Evolutionary conservation across 2,888 invertebrate species (phyloP).

Genomic region (Rhamphomyia laevipes): DNA sequence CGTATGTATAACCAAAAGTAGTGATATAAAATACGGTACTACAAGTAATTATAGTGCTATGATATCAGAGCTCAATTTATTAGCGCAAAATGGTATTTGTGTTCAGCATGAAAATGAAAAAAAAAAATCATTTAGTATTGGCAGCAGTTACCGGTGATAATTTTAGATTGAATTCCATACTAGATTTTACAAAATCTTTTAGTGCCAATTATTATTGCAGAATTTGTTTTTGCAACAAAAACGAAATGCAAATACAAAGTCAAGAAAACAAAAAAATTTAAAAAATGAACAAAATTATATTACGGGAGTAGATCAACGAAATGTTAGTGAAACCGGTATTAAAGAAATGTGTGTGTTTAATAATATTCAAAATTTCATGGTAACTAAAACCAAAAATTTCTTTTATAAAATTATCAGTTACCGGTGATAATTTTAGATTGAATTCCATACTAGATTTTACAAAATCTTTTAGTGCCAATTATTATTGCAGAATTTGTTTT

Average conservation of each 20-base stretch:
- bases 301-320: neutral
- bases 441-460: constrained; percentile 3
- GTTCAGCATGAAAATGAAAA: neutral
- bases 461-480: constrained; percentile 1
- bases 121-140: neutral
- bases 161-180: constrained; percentile 4
- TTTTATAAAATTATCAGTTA: too few species aligned
- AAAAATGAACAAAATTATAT: constrained; percentile 4
- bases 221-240: constrained; percentile 5
- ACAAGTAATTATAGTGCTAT: neutral
- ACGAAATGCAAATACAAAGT: constrained; percentile 2
- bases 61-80: neutral
- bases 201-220: constrained; percentile 1
- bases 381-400: neutral
- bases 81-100: neutral
- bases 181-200: constrained; percentile 3
- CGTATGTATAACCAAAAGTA: neutral
- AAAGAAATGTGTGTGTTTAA: constrained; percentile 4
- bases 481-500: constrained; percentile 3
- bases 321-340: constrained; percentile 2
- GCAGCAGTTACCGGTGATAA: constrained; percentile 4
- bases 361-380: constrained; percentile 12
- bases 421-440: constrained; percentile 6
- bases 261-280: constrained; percentile 4
- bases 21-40: neutral